Evolutionary conservation across 2,888 invertebrate species (phyloP).

Genomic region (Xestia ashworthii): DNA sequence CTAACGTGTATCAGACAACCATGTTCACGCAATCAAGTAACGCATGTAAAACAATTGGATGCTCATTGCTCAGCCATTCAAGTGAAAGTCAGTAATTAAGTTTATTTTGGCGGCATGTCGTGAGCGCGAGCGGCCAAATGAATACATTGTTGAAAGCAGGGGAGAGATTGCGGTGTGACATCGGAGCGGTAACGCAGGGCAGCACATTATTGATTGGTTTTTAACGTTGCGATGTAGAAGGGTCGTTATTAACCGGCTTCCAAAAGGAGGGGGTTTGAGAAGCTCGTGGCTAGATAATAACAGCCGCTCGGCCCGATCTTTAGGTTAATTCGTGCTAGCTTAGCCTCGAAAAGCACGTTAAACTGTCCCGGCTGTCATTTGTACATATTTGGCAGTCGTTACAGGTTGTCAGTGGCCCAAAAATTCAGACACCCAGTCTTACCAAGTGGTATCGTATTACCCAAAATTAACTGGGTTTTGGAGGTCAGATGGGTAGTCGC

Average conservation of each 20-base stretch:
- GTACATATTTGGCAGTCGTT: too few relatives aligned
- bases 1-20: background rate
- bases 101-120: background rate
- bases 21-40: slow-evolving; percentile 9
- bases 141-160: background rate
- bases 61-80: slow-evolving; percentile 1
- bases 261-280: background rate
- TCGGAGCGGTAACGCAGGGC: background rate
- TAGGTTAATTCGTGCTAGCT: too few relatives aligned
- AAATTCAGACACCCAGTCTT: too few relatives aligned
- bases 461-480: too few relatives aligned
- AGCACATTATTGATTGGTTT: background rate
- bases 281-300: too few relatives aligned
- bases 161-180: background rate
- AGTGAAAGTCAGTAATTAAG: slow-evolving; percentile 36
- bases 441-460: too few relatives aligned
- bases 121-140: background rate
- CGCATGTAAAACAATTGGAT: slow-evolving; percentile 33
- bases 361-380: too few relatives aligned
- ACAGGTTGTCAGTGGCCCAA: too few relatives aligned
- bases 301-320: too few relatives aligned
- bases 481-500: too few relatives aligned
- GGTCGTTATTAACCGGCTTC: background rate
- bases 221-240: background rate
- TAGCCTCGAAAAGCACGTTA: too few relatives aligned